These are phyloP conservation scores for Melieria omissa DNA, from an alignment of 2,888 invertebrate genomes.

Conservation along the genomic window DNA sequence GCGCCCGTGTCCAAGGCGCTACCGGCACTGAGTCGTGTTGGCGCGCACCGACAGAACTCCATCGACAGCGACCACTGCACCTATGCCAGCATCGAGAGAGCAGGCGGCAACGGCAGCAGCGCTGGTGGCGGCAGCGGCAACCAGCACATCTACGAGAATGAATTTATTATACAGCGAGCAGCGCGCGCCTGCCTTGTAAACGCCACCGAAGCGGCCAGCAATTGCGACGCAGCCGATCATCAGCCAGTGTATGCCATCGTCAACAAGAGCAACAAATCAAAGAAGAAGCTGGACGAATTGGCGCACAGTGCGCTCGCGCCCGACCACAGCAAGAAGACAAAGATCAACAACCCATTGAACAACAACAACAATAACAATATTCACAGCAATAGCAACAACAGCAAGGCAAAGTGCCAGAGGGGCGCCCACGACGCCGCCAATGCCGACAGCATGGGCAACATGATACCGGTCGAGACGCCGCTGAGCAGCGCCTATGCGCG, in stretches of 20 bases:
- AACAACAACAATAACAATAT: conserved; percentile 44
- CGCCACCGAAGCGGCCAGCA: conserved; percentile 23
- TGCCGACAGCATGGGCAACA: conserved; percentile 44
- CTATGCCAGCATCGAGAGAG: conserved; percentile 46
- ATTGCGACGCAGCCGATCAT: conserved; percentile 26
- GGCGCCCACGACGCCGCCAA: background rate
- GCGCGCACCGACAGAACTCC: background rate
- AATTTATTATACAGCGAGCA: conserved; percentile 56
- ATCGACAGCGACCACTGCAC: conserved; percentile 15
- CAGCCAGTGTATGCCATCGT: conserved; percentile 67
- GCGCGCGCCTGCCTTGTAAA: conserved; percentile 25
- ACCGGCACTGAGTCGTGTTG: conserved; percentile 21
- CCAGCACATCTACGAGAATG: conserved; percentile 62
- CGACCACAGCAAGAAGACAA: conserved; percentile 48
- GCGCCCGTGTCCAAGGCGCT: conserved; percentile 48
- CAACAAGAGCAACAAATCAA: conserved; percentile 66
- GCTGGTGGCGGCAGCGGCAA: conserved; percentile 40
- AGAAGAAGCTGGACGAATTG: conserved; percentile 57
- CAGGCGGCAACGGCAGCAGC: conserved; percentile 42
- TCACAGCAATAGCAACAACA: conserved; percentile 42
- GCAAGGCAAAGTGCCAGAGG: conserved; percentile 38
- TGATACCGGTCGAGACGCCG: conserved; percentile 41
- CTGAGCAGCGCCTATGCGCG: conserved; percentile 14
- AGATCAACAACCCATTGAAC: conserved; percentile 45
- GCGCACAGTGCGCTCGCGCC: conserved; percentile 3